Percentiles rank a stretch among this genome's conserved stretches.
These are phyloP conservation scores for Neoaliturus tenellus DNA, from an alignment of 2,888 invertebrate genomes.

Conservation along the genomic window DNA sequence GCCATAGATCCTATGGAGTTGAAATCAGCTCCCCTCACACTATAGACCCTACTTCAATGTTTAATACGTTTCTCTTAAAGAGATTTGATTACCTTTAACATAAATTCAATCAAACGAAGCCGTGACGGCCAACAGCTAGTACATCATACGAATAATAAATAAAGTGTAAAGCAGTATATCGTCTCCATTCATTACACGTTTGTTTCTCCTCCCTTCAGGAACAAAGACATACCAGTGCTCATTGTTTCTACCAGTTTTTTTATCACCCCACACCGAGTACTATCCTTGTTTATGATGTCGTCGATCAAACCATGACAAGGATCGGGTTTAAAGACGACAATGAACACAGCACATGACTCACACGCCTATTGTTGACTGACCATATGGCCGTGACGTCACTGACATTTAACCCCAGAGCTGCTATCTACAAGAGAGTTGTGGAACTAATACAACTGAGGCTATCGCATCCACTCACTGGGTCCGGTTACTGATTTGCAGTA, in stretches of 20 bases:
- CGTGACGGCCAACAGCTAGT: too few species aligned
- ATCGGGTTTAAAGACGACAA: not conserved
- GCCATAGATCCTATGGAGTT: too few species aligned
- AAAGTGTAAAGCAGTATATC: too few species aligned
- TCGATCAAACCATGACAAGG: not conserved
- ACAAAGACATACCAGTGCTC: slow-evolving; percentile 13
- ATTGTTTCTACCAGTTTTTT: not conserved
- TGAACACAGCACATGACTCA: not conserved
- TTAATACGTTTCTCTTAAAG: too few species aligned
- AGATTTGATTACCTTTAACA: too few species aligned
- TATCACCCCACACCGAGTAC: slow-evolving; percentile 11
- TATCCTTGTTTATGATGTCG: not conserved
- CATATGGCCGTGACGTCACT: slow-evolving; percentile 41
- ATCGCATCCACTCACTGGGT: not conserved
- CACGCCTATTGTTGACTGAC: slow-evolving; percentile 38
- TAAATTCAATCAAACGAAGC: too few species aligned
- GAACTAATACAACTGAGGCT: slow-evolving; percentile 1
- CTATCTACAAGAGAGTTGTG: slow-evolving; percentile 15
- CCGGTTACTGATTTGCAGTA: slow-evolving; percentile 8
- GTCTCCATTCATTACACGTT: not conserved
- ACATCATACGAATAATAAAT: too few species aligned
- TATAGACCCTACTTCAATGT: too few species aligned
- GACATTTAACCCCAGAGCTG: slow-evolving; percentile 36
- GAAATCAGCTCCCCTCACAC: too few species aligned
- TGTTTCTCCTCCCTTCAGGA: not conserved